A percentile compares a stretch with the other conserved stretches of the same genome.
These are phyloP conservation scores for Alloscopus bannaensis DNA, from an alignment of 2,888 invertebrate genomes.

Conservation along the genomic window DNA sequence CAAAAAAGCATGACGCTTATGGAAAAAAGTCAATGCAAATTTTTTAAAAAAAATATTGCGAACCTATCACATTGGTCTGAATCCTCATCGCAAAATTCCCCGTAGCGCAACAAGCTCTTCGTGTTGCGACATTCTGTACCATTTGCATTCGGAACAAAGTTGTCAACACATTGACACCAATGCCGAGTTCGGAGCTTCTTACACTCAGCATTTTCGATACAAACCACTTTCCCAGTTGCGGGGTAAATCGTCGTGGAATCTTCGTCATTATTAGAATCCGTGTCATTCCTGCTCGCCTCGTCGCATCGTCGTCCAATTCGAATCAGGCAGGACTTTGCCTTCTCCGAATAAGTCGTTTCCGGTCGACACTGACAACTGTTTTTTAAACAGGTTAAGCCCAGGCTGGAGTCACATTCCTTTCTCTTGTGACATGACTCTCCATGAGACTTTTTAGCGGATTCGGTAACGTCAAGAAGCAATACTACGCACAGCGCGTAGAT, in stretches of 20 bases:
- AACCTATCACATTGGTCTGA: constrained; percentile 57
- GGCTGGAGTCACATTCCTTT: constrained; percentile 56
- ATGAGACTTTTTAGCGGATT: constrained; percentile 20
- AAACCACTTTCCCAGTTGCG: constrained; percentile 19
- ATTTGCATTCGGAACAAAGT: constrained; percentile 47
- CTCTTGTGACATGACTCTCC: constrained; percentile 55
- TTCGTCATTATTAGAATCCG: constrained; percentile 11
- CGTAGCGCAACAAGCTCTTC: constrained; percentile 50
- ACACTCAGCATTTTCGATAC: constrained; percentile 65
- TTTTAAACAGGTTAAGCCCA: constrained; percentile 54
- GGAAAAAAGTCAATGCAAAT: background rate
- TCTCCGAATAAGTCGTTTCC: constrained; percentile 54
- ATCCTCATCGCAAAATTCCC: constrained; percentile 58
- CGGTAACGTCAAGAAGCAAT: constrained; percentile 2
- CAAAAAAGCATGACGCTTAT: background rate
- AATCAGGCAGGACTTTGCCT: constrained; percentile 45
- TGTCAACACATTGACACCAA: constrained; percentile 66
- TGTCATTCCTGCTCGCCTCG: constrained; percentile 14
- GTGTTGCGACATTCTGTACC: constrained; percentile 56
- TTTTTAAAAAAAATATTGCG: background rate
- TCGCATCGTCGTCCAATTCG: constrained; percentile 61
- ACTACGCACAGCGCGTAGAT: background rate
- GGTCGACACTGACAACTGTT: constrained; percentile 59
- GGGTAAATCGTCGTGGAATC: constrained; percentile 5
- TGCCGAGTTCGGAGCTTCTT: constrained; percentile 61